Evolutionary conservation across 1,140 invertebrate genomes (phyloP).

Genomic region (Drosophila pectinifera): DNA sequence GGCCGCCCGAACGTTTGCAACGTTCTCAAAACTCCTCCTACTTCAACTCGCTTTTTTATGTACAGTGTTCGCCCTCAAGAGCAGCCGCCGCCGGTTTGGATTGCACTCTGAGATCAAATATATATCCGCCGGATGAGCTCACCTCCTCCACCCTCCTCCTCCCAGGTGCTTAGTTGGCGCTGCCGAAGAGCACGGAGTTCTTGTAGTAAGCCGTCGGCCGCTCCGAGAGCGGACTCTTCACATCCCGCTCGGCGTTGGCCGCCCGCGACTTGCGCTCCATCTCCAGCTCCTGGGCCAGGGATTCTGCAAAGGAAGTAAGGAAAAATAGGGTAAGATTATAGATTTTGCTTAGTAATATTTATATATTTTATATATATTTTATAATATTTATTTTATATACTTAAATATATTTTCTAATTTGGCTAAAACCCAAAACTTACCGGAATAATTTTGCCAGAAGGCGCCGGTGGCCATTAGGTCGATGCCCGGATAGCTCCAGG

Average conservation of each 20-base stretch:
- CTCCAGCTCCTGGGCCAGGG: slow-evolving; percentile 93
- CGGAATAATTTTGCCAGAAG: slow-evolving; percentile 95
- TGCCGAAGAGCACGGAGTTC: slow-evolving; percentile 93
- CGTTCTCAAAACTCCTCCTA: slow-evolving; percentile 31
- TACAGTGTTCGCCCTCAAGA: slow-evolving; percentile 29
- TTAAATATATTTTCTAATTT: neutral
- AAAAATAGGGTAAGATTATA: neutral
- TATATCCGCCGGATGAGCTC: slow-evolving; percentile 33
- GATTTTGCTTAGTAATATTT: no score
- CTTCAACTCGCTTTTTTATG: slow-evolving; percentile 18
- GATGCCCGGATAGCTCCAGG: slow-evolving; percentile 91
- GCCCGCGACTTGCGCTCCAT: slow-evolving; percentile 93
- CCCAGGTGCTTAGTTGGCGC: slow-evolving; percentile 89
- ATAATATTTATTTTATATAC: neutral
- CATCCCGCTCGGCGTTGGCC: slow-evolving; percentile 91
- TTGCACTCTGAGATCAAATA: slow-evolving; percentile 84
- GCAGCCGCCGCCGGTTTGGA: slow-evolving; percentile 49
- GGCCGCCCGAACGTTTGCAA: slow-evolving; percentile 60
- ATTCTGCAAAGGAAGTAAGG: slow-evolving; percentile 87
- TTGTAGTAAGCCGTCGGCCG: slow-evolving; percentile 91
- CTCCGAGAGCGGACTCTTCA: slow-evolving; percentile 93
- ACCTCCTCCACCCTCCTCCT: slow-evolving; percentile 39
- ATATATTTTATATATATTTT: no score
- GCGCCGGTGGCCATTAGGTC: slow-evolving; percentile 91
- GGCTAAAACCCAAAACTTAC: no score